Evolutionary conservation across 92 coral and sea anemone genomes (phyloP), one percentile per base, ranked within the genome.

Genomic region (Scolanthus callimorphus): DNA sequence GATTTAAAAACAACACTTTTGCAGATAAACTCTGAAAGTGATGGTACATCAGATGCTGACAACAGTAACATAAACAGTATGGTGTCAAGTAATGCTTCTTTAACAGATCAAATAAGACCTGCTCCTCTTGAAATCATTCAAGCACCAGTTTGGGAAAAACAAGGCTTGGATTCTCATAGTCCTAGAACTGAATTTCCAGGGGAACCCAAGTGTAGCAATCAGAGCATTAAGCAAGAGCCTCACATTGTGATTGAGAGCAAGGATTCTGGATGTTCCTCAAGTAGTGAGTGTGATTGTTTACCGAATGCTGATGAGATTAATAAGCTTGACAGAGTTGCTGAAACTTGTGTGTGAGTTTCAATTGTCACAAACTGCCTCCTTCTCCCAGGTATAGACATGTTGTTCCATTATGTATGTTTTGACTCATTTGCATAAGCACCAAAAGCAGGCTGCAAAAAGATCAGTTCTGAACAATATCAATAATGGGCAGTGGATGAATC

Each of bases 191-290:
- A 49, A 26, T 38, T 17, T 20, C 68, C 4, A 10, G 20, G 17
- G 4, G 6, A 6, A 10, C 54, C 26, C 15, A 28, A 23, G 31
- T 23, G 20, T n/a, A 24, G 24, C 24, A 20, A 30, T 25, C 26
- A 26, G 20, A 43, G 45, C 17, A 46, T 17, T 20, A 46, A 46
- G 38, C 43, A 45, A 2, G 11, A 19, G 1, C 11, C 13, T n/a
- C 52, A 26, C 25, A 19, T 58, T 27, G 49, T 59, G 25, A 31
- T 58, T 49, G 63, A 57, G 3, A 62, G 61, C 13, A 85, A 85
- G 39, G 85, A 72, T 29, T 76, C 85, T 17, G 85, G 81, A 13
- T 67, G 79, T 50, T 73, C 72, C 8, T 76, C 71, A 29, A 76
- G 85, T 54, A 65, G 67, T 31, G 80, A 67, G 31, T 71, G 38